Conservation (phyloP, 2,888 invertebrate species). For the Melikaiella ostensackeni region DNA sequence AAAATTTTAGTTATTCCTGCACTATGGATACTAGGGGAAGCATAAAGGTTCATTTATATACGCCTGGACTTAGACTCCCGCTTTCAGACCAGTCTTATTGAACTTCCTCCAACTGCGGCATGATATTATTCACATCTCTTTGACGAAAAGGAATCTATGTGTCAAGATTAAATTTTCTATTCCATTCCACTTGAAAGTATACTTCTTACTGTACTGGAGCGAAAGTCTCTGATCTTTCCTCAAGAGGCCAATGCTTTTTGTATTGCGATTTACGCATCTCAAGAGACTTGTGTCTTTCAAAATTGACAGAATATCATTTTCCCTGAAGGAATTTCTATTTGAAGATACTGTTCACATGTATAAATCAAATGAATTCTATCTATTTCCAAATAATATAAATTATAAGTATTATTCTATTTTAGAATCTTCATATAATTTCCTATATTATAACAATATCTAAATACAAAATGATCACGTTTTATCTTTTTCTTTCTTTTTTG, state of each 20-base stretch:
- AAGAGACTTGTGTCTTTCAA: not conserved
- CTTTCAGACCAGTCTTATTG: not conserved
- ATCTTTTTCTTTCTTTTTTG: not conserved
- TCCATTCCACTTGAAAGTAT: not conserved
- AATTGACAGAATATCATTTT: not conserved
- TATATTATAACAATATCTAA: too few relatives aligned
- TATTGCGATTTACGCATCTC: not conserved
- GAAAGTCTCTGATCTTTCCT: not conserved
- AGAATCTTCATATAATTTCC: too few relatives aligned
- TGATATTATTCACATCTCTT: conserved; percentile 2
- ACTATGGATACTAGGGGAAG: not conserved
- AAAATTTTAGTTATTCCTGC: too few relatives aligned
- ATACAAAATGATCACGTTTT: not conserved
- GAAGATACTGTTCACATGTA: not conserved
- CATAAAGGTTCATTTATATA: not conserved
- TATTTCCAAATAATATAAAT: not conserved
- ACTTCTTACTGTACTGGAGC: not conserved
- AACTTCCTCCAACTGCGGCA: not conserved
- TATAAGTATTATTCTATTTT: too few relatives aligned
- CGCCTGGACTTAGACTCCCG: not conserved
- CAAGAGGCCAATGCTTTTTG: not conserved
- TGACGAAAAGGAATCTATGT: not conserved
- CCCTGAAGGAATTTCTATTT: not conserved
- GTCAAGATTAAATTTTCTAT: not conserved
- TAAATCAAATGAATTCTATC: not conserved